Base-by-base conservation (phyloP, 2,113 vertebrate genomes). In the Malurus elegans region DNA sequence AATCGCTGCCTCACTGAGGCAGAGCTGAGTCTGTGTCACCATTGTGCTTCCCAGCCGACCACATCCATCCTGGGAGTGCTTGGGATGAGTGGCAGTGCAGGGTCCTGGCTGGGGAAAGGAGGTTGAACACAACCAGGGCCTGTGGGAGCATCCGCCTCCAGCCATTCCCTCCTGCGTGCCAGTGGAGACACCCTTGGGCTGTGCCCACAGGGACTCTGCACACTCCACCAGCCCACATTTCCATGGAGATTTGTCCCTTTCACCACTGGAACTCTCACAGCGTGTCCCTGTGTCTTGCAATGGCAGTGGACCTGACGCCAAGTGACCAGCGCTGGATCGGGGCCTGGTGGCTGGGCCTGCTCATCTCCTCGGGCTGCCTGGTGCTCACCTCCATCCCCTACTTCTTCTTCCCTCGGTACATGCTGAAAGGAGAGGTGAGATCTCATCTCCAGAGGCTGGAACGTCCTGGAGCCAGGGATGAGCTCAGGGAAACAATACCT, bases 271-370 rank as follows among this genome's bases (percentile, higher is more conserved):
- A n/a, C 25, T 58, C 62, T 90, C 1, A 90, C 0, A 1, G 14
- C 4, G 17, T 67, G 16, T 66, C 40, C 48, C 75, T 84, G 66
- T 94, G 65, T 74, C 73, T 97, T 95, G 42, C 95, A 97, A 97
- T 94, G 15, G 18, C 95, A 12, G 89, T 98, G 61, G 97, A 98
- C 79, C 90, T 99, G 97, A 98, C 64, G 13, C 98, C 97, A 0
- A 31, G 44, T 14, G 99, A 99, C 92, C 99, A 99, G 38, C 98
- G 98, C 48, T 99, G 99, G 99, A 98, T 99, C 4, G 99, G 99
- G 50, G 99, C 99, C 66, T 99, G 99, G 99, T 99, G 99, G 99
- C 95, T 99, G 86, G 99, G 99, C 40, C 97, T 99, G 73, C 98
- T 99, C 78, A 97, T 99, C 81, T 97, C 98, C 50, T 97, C 98